A percentile compares a stretch with the other conserved stretches of the same genome.
These are phyloP conservation scores for Phycodurus eques DNA, from an alignment of 2,113 vertebrate species.

Conservation along the genomic window DNA sequence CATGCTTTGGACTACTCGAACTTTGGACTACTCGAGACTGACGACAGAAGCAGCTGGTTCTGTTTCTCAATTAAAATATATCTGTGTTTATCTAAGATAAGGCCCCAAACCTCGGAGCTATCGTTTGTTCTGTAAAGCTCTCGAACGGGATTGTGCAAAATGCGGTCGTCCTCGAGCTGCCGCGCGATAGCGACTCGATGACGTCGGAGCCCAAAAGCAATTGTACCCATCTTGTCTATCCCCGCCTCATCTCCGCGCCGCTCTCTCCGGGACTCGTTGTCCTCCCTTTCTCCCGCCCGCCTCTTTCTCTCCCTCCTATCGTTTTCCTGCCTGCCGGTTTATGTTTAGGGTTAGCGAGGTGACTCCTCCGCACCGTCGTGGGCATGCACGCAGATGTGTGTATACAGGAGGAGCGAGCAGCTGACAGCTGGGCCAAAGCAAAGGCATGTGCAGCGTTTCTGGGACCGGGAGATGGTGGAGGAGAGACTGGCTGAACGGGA, in stretches of 20 bases:
- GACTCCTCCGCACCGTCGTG: slow-evolving; percentile 77
- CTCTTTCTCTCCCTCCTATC: slow-evolving; percentile 54
- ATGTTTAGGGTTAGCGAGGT: slow-evolving; percentile 74
- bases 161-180: slow-evolving; percentile 60
- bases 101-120: slow-evolving; percentile 57
- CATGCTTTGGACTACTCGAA: background rate
- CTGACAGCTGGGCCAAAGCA: slow-evolving; percentile 73
- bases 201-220: slow-evolving; percentile 57
- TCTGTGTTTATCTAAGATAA: slow-evolving; percentile 41
- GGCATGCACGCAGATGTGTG: slow-evolving; percentile 78
- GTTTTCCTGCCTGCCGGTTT: slow-evolving; percentile 71
- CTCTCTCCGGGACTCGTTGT: slow-evolving; percentile 34
- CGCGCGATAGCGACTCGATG: slow-evolving; percentile 54
- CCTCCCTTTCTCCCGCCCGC: slow-evolving; percentile 43
- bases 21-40: slow-evolving; percentile 7
- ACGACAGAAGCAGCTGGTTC: slow-evolving; percentile 36
- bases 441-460: slow-evolving; percentile 59
- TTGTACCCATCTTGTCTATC: slow-evolving; percentile 57
- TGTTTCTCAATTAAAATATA: slow-evolving; percentile 33
- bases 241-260: slow-evolving; percentile 50
- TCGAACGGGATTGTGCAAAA: slow-evolving; percentile 53
- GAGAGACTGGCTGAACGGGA: slow-evolving; percentile 40
- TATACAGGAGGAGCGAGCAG: slow-evolving; percentile 63
- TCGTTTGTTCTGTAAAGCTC: slow-evolving; percentile 59
- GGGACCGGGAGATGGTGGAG: slow-evolving; percentile 57